Percentiles rank a stretch among this genome's conserved stretches.
phyloP scores from a whole-genome alignment of 2,113 vertebrate genomes.

The Phyllostomus discolor region DNA sequence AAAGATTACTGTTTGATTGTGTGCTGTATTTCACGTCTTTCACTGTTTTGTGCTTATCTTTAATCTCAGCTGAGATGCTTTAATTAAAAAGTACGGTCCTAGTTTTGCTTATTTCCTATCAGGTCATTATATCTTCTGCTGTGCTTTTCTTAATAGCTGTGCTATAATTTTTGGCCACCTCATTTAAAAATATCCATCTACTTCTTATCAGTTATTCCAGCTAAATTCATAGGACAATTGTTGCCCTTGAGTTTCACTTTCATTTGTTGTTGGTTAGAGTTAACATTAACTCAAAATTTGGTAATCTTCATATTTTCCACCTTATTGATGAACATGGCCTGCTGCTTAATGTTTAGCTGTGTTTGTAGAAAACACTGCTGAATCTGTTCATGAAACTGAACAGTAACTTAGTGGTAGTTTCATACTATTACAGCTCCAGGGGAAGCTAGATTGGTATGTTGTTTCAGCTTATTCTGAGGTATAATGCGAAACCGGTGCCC shows the following conservation, averaged over 20 bases:
- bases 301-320: not conserved
- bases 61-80: not conserved
- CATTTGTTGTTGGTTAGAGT: not conserved
- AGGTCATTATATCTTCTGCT: not conserved
- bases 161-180: not conserved
- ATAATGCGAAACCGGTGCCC: not conserved
- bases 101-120: not conserved
- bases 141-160: not conserved
- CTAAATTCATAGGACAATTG: not conserved
- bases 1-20: constrained; percentile 7
- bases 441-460: not conserved
- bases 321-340: not conserved
- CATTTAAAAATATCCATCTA: not conserved
- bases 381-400: not conserved
- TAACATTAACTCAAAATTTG: not conserved
- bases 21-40: not conserved
- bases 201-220: not conserved
- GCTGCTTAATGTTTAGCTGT: not conserved
- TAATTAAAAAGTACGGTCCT: not conserved
- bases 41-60: not conserved
- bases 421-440: not conserved
- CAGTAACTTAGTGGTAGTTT: not conserved
- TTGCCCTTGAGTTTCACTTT: constrained; percentile 5
- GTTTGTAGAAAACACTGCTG: not conserved
- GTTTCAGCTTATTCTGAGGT: not conserved